Evolutionary conservation across 2,797 vertebrate species (phyloP).

Genomic region (Tenualosa thibaudeaui): DNA sequence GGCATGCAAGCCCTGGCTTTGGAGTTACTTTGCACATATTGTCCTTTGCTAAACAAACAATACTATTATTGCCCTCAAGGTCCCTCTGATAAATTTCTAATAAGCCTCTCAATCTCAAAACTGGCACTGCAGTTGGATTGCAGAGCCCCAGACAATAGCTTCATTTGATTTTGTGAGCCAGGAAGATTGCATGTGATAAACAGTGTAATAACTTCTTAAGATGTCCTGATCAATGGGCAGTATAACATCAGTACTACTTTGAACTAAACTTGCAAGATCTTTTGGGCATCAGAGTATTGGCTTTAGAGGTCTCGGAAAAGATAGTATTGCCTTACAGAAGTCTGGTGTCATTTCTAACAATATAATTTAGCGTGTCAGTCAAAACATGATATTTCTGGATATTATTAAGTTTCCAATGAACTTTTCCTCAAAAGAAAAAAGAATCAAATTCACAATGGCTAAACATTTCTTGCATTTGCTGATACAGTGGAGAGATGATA

Average conservation of each 20-base stretch:
- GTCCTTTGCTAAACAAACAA: slow-evolving; percentile 48
- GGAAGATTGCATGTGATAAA: slow-evolving; percentile 5
- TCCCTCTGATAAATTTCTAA: slow-evolving; percentile 46
- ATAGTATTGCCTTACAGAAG: not conserved
- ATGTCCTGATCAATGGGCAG: not conserved
- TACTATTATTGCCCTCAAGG: slow-evolving; percentile 33
- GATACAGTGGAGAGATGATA: not conserved
- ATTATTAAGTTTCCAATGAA: not conserved
- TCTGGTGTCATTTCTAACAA: not conserved
- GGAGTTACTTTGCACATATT: slow-evolving; percentile 45
- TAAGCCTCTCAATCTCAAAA: slow-evolving; percentile 29
- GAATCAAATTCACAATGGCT: not conserved
- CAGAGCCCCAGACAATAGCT: not conserved
- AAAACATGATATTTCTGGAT: not conserved
- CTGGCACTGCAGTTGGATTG: not conserved
- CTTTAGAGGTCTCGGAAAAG: not conserved
- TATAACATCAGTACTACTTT: not conserved
- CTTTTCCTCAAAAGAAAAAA: not conserved
- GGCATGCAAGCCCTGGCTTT: slow-evolving; percentile 33
- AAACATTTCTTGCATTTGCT: not conserved
- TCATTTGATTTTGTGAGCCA: not conserved
- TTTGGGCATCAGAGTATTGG: not conserved
- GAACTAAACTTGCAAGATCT: not conserved
- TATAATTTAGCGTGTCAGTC: not conserved
- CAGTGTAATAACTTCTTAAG: not conserved